Percentiles rank a stretch among this genome's conserved stretches.
Conservation (phyloP, 1,140 invertebrate genomes). For the Drosophila prosaltans region DNA sequence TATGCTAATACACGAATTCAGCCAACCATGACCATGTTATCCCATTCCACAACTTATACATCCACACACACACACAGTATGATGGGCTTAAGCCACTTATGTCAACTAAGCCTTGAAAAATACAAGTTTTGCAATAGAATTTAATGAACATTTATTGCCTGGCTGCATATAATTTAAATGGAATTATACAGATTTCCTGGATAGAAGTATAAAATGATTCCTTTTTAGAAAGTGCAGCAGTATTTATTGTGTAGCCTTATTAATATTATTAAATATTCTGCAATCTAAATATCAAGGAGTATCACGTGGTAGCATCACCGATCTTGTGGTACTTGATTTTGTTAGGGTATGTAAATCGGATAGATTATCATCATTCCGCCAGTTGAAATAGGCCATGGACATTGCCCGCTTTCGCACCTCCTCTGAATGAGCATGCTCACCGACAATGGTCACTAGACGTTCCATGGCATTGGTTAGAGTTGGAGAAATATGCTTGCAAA, state of each 20-base stretch:
- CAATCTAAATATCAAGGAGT: not conserved
- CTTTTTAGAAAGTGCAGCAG: not conserved
- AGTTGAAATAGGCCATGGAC: slow-evolving; percentile 14
- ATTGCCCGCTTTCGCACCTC: slow-evolving; percentile 37
- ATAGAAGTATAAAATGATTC: too few species aligned
- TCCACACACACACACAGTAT: slow-evolving; percentile 8
- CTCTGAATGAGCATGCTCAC: slow-evolving; percentile 30
- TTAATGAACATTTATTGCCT: slow-evolving; percentile 30
- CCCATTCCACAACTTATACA: not conserved
- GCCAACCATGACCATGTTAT: slow-evolving; percentile 51
- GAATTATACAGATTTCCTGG: too few species aligned
- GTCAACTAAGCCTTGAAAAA: slow-evolving; percentile 47
- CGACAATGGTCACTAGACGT: slow-evolving; percentile 26
- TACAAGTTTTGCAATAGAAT: slow-evolving; percentile 37
- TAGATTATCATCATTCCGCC: not conserved
- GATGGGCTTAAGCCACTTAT: slow-evolving; percentile 13
- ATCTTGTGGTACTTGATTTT: not conserved
- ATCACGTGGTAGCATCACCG: not conserved
- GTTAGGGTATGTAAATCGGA: not conserved
- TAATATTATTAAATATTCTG: not conserved
- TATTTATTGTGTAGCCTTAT: not conserved
- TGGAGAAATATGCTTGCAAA: slow-evolving; percentile 29
- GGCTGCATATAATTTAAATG: too few species aligned
- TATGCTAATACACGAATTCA: slow-evolving; percentile 75
- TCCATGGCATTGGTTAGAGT: slow-evolving; percentile 25